Base-by-base conservation (phyloP, 2,888 invertebrate species). In the Drosophila nr. perissopoda region DNA sequence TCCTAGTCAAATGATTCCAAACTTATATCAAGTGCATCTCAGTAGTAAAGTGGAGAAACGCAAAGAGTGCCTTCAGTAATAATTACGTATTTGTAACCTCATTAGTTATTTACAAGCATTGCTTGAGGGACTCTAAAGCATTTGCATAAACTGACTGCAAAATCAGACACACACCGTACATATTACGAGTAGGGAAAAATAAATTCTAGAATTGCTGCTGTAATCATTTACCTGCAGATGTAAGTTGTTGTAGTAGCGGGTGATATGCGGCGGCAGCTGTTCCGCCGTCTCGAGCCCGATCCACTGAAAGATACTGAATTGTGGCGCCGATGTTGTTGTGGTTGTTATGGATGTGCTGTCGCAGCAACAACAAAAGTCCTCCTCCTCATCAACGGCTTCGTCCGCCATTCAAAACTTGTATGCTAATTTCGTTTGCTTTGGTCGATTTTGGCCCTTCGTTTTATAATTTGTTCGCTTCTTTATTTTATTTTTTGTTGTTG, bases 221-320 rank as follows among this genome's bases (percentile, higher is more conserved):
- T 34, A 36, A 73, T 81, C 52, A 80, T 81, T 86, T 92, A 93
- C 93, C 92, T 93, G 91, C 70, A 91, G 90, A 82, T 93, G 93
- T 49, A 92, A 82, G 85, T 94, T 94, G 88, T 95, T 94, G 91
- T 95, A 95, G 92, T 95, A 95, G 91, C 95, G 95, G 92, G 95
- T 95, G 88, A 95, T 95, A 90, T 95, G 95, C 4, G 94, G 94
- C 16, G 95, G 95, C 89, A 95, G 91, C 11, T 94, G 93, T 49
- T 94, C 94, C 79, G 94, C 94, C 58, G 95, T 95, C 92, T 95
- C 95, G 91, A 95, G 95, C 59, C 95, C 95, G 90, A 95, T 95
- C 95, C 95, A 95, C 76, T 93, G 93, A 67, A 90, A 85, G 40
- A 86, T 81, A 81, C 89, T 83, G 40, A 79, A 74, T 0, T 73